Conservation (phyloP, 2,888 invertebrate genomes). For the Mimas tiliae region DNA sequence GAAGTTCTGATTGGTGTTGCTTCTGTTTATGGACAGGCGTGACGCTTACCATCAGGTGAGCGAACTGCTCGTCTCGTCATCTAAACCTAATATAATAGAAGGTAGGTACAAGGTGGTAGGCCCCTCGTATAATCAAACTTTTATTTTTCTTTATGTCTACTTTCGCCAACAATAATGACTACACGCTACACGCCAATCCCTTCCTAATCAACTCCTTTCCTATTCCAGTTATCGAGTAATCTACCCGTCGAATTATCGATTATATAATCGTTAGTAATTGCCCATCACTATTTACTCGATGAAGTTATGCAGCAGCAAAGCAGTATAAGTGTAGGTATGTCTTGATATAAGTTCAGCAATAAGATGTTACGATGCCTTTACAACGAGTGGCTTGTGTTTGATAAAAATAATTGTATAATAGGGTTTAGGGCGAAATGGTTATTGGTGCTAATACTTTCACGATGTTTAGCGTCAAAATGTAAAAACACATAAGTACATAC, state of each 20-base stretch:
- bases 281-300: conserved; percentile 28
- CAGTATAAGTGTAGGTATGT: background rate
- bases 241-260: conserved; percentile 22
- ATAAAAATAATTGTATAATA: conserved; percentile 21
- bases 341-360: background rate
- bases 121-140: too few species aligned
- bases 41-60: too few species aligned
- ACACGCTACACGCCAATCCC: background rate
- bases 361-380: background rate
- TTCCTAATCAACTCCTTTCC: conserved; percentile 33
- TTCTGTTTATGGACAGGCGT: too few species aligned
- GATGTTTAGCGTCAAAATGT: conserved; percentile 6
- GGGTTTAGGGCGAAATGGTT: background rate
- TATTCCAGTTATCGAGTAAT: conserved; percentile 46
- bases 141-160: too few species aligned
- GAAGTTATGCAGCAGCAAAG: background rate
- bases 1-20: too few species aligned
- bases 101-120: too few species aligned
- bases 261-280: conserved; percentile 22
- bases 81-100: too few species aligned
- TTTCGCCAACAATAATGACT: background rate
- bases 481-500: too few species aligned
- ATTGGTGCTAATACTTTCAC: conserved; percentile 1
- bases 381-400: conserved; percentile 18
- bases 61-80: too few species aligned